Percentiles rank a stretch among this genome's conserved stretches.
These are phyloP conservation scores for Cabera pusaria DNA, from an alignment of 2,888 invertebrate species.

Conservation along the genomic window DNA sequence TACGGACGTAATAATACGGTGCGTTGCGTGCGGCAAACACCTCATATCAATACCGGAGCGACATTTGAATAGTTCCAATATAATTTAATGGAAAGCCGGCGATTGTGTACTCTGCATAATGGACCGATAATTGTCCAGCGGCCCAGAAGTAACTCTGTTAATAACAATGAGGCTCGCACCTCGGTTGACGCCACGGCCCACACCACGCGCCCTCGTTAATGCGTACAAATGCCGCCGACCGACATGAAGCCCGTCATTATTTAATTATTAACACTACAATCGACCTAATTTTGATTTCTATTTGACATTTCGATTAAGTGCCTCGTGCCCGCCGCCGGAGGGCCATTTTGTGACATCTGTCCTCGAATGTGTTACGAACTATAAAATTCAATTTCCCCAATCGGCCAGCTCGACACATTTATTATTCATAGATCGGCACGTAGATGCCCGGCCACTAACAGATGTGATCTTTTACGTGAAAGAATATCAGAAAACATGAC, in stretches of 20 bases:
- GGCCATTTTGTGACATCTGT: constrained; percentile 82
- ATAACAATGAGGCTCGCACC: constrained; percentile 75
- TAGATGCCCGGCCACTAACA: constrained; percentile 78
- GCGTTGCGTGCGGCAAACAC: constrained; percentile 27
- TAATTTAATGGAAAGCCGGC: constrained; percentile 68
- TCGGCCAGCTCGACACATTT: constrained; percentile 79
- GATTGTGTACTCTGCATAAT: constrained; percentile 74
- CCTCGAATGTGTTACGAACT: constrained; percentile 80
- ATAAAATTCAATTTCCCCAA: constrained; percentile 84
- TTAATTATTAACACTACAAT: constrained; percentile 82
- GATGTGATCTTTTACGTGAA: constrained; percentile 82
- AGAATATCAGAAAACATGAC: constrained; percentile 74
- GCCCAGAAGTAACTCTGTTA: constrained; percentile 80
- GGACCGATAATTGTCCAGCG: constrained; percentile 80
- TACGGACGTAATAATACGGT: constrained; percentile 11
- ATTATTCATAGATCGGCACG: constrained; percentile 81
- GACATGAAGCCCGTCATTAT: constrained; percentile 65
- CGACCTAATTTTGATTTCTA: constrained; percentile 83
- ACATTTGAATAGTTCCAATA: constrained; percentile 55
- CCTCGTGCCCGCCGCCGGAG: constrained; percentile 67
- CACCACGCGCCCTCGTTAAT: constrained; percentile 46
- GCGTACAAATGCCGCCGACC: constrained; percentile 53
- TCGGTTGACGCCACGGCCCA: constrained; percentile 56
- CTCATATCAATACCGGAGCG: constrained; percentile 47
- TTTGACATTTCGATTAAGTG: constrained; percentile 80